Conservation (phyloP, 1,140 invertebrate genomes). For the Drosophila lacteicornis region DNA sequence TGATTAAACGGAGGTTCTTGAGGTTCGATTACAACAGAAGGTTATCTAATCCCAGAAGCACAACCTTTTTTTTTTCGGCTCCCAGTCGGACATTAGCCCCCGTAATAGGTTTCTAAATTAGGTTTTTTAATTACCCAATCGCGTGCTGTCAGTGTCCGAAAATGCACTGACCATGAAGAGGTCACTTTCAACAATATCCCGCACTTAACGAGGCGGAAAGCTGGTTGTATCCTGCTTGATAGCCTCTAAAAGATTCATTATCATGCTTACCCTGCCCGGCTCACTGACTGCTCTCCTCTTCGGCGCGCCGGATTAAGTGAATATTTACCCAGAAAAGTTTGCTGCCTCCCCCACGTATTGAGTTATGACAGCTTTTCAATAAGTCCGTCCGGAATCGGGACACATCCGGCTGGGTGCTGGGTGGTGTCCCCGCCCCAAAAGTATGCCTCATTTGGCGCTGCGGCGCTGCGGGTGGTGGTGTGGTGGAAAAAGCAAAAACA, state of each 20-base stretch:
- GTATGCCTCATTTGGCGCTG: constrained; percentile 30
- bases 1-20: neutral
- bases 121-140: constrained; percentile 6
- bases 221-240: constrained; percentile 1
- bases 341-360: neutral
- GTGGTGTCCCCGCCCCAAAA: constrained; percentile 15
- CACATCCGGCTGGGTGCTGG: neutral
- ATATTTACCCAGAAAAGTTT: constrained; percentile 12
- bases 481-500: constrained; percentile 10
- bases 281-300: neutral
- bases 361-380: constrained; percentile 29
- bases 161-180: constrained; percentile 8
- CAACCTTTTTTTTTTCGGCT: neutral
- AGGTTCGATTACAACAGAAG: neutral
- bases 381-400: neutral
- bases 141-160: neutral
- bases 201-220: constrained; percentile 3
- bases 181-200: neutral
- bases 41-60: constrained; percentile 4
- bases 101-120: neutral
- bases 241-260: neutral
- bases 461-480: neutral
- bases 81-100: neutral
- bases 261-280: neutral
- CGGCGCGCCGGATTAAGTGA: neutral